These are phyloP conservation scores for Microtus ochrogaster DNA, from an alignment of 2,113 vertebrate species.

Conservation along the genomic window DNA sequence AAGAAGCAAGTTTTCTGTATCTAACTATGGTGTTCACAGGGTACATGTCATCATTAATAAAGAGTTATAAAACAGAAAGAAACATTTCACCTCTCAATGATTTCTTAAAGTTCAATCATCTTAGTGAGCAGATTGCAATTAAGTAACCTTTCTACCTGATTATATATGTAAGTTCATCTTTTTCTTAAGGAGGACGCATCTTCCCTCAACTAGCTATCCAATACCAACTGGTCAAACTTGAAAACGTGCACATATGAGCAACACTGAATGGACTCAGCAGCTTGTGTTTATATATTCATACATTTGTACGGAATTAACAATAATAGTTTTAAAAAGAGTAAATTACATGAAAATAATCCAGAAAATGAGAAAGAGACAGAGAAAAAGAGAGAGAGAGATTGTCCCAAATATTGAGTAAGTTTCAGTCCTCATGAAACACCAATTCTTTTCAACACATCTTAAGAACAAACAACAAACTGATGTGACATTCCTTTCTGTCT, in stretches of 20 bases:
- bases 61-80: not conserved
- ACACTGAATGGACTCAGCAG: not conserved
- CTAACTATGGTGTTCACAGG: constrained; percentile 21
- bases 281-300: not conserved
- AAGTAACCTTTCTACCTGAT: not conserved
- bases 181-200: not conserved
- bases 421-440: not conserved
- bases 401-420: not conserved
- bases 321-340: not conserved
- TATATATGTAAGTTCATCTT: constrained; percentile 40
- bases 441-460: not conserved
- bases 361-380: not conserved
- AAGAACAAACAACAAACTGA: not conserved
- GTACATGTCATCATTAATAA: not conserved
- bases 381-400: too few relatives aligned
- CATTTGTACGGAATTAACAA: not conserved
- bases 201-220: not conserved
- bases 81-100: not conserved
- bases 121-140: constrained; percentile 26
- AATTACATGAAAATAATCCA: not conserved
- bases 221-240: not conserved
- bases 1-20: not conserved
- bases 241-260: not conserved
- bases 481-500: not conserved
- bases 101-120: not conserved